Evolutionary conservation across 2,113 vertebrate species (phyloP), one percentile per base, ranked within the genome.

Genomic region (Salminus brasiliensis): DNA sequence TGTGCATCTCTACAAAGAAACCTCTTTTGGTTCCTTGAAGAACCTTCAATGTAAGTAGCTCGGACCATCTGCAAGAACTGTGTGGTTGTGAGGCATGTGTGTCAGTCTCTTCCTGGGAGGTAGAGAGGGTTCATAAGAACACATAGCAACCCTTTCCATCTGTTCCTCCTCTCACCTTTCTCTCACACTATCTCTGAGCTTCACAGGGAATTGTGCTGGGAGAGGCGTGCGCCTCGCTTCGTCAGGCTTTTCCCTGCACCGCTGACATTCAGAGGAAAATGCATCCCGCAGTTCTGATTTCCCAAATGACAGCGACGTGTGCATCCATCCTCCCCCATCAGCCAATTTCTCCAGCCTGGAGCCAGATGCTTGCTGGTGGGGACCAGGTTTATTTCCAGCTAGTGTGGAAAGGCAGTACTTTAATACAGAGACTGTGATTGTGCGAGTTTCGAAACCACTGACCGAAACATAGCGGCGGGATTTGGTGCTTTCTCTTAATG

Each of bases 161-260:
- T 92, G 91, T 86, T 93, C 88, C 60, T 86, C 53, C 90, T 90
- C 86, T 90, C 90, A 90, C 91, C 88, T 90, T 87, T 74, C 76
- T 76, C 57, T 81, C 78, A 76, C 79, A 70, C 77, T 83, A 80
- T 83, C 74, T 25, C 80, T 67, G 79, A 73, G 80, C 84, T 87
- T 87, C 15, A 8, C 76, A 72, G 87, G 83, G 84, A 89, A 90
- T 88, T 87, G 88, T 86, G 86, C 82, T 86, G 88, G 86, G 87
- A 91, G 80, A 82, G 87, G 79, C 85, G 79, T 66, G 36, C 82
- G 83, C 76, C 87, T 79, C 74, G 88, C 72, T 83, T 89, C 86
- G 73, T 74, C n/a, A 86, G 84, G 80, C 79, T 66, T 79, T 29
- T 90, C 88, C 87, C 87, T 85, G 86, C 82, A 63, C 84, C 81